A percentile compares a stretch with the other conserved stretches of the same genome.
Evolutionary conservation across 1,140 invertebrate species (phyloP).

Genomic region (Danaus plexippus): DNA sequence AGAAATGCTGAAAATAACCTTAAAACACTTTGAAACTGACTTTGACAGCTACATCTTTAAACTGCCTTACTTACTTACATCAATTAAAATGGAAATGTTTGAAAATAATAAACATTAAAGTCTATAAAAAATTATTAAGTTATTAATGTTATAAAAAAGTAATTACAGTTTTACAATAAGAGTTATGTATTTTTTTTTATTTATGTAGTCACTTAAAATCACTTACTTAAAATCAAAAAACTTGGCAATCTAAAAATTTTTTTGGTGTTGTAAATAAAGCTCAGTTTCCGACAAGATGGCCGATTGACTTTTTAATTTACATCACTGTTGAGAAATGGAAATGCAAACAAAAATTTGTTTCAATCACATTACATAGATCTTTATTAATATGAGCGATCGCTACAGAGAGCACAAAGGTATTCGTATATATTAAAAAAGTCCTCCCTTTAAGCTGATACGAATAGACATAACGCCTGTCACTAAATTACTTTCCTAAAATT

Average conservation of each 20-base stretch:
- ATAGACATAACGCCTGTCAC: constrained; percentile 1
- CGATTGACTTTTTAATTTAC: constrained; percentile 9
- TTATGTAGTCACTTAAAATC: too few relatives aligned
- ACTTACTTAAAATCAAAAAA: too few relatives aligned
- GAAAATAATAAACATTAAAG: too few relatives aligned
- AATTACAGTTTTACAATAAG: too few relatives aligned
- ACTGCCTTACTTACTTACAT: too few relatives aligned
- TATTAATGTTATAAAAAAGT: constrained; percentile 1
- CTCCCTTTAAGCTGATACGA: constrained; percentile 6
- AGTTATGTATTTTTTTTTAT: too few relatives aligned
- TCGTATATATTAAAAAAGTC: constrained; percentile 34
- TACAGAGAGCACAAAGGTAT: constrained; percentile 57
- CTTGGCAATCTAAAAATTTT: too few relatives aligned
- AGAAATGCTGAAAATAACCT: constrained; percentile 14
- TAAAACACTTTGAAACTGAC: constrained; percentile 12
- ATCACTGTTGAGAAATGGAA: constrained; percentile 8
- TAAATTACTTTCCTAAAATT: constrained; percentile 34
- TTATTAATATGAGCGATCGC: constrained; percentile 46
- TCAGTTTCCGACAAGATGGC: constrained; percentile 10
- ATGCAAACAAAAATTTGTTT: constrained; percentile 6
- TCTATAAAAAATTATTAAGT: neutral
- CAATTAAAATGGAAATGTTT: too few relatives aligned
- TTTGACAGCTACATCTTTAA: neutral
- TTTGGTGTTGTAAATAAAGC: too few relatives aligned
- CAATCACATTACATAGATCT: constrained; percentile 3